Base-by-base conservation (phyloP, 2,888 invertebrate species). In the Melipona bicolor region DNA sequence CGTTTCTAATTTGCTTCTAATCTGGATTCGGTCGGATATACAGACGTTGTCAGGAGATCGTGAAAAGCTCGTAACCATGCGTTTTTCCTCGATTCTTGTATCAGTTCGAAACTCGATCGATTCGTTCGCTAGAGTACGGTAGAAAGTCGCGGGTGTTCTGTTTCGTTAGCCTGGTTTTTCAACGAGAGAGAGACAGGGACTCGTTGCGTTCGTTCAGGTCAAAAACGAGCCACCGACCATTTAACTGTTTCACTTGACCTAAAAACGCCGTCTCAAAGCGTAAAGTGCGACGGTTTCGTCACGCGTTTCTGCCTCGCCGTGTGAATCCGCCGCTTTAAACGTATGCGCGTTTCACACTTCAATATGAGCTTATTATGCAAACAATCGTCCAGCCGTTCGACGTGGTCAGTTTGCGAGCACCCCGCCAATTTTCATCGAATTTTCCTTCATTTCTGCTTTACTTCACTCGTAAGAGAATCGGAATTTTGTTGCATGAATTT, bases 231-330 rank as follows among this genome's bases (percentile, higher is more conserved):
- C 64, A 71, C 67, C 50, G 79, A 50, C 54, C 77, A 61, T 79
- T 84, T 81, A 79, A 86, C 81, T 82, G 79, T 86, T 84, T 75
- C 84, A 64, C 74, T 74, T 81, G 86, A 84, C 84, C 81, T 71
- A 85, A 86, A 85, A 84, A 72, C 73, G 49, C 36, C 61, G 49
- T 56, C 76, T 72, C 50, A 27, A 56, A 69, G 61, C 84, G 77
- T 82, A 79, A 81, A 81, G 49, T 79, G 68, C 81, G 76, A 81
- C 74, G 68, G 65, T 77, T 81, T 81, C 84, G 74, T 86, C 81
- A 86, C 81, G 77, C 72, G 75, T 76, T 85, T 75, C 69, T 84
- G 62, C 67, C 36, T 64, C 2, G 21, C 68, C 78, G 77, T 77
- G 86, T 69, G 83, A 77, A 86, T 81, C n/a, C 49, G 69, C 61